Percentiles rank a stretch among this genome's conserved stretches.
These are phyloP conservation scores for Drosophila pseudoobscura DNA, from an alignment of 1,140 invertebrate species.

Conservation along the genomic window DNA sequence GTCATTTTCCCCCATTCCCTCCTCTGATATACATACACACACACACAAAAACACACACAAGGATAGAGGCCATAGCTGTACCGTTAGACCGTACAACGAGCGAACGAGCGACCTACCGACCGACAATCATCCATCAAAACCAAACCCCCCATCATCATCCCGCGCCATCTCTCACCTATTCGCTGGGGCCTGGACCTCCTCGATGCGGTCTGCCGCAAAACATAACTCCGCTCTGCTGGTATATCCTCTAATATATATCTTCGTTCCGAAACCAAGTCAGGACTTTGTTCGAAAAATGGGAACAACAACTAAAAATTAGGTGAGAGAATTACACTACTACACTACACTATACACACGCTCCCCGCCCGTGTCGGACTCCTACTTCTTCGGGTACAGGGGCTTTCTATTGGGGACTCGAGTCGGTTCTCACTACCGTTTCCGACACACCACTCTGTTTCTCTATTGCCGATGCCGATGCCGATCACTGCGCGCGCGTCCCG, in stretches of 20 bases:
- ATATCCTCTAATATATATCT: slow-evolving; percentile 3
- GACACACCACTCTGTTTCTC: slow-evolving; percentile 5
- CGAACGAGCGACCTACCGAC: no score
- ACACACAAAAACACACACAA: slow-evolving; percentile 1
- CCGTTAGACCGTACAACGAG: neutral
- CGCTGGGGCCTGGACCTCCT: slow-evolving; percentile 43
- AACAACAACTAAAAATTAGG: no score
- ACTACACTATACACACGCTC: slow-evolving; percentile 14
- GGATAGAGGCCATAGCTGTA: neutral
- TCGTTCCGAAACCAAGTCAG: no score
- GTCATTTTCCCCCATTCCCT: slow-evolving; percentile 8
- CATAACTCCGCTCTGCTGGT: slow-evolving; percentile 37
- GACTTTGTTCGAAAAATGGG: no score
- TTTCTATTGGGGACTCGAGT: no score
- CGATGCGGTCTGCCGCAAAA: slow-evolving; percentile 60
- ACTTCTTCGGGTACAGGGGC: no score
- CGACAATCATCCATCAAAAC: neutral
- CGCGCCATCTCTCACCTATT: slow-evolving; percentile 59
- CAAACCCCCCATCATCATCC: neutral
- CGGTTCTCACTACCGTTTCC: no score
- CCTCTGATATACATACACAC: slow-evolving; percentile 12
- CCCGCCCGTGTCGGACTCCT: no score
- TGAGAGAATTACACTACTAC: no score
- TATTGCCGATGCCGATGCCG: slow-evolving; percentile 11
- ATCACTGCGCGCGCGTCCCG: slow-evolving; percentile 57